phyloP scores from a whole-genome alignment of 2,888 invertebrate species.

The Drosophila borealis region DNA sequence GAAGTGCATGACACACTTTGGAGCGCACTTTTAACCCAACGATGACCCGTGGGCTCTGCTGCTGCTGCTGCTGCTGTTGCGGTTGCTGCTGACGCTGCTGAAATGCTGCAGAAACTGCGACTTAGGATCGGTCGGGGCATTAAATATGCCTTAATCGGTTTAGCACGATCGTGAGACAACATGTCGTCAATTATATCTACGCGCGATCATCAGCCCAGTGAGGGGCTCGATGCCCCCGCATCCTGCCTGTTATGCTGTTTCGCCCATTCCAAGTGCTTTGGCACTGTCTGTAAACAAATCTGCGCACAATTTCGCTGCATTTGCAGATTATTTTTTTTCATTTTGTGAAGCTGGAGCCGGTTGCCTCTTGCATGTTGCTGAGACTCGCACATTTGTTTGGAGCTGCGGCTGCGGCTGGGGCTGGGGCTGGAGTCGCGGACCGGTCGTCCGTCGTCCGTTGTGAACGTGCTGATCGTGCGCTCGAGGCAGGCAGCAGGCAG shows the following conservation, averaged over 20 bases:
- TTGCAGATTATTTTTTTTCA: constrained; percentile 68
- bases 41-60: constrained; percentile 21
- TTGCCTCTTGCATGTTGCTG: constrained; percentile 1
- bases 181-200: constrained; percentile 84
- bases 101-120: constrained; percentile 13
- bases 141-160: constrained; percentile 81
- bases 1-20: constrained; percentile 59
- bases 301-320: constrained; percentile 76
- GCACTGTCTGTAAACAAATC: constrained; percentile 71
- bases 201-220: constrained; percentile 70
- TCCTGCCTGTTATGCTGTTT: not conserved
- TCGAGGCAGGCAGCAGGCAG: constrained; percentile 33
- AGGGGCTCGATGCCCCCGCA: not conserved
- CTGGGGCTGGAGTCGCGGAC: constrained; percentile 11
- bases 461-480: constrained; percentile 84
- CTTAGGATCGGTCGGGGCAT: constrained; percentile 41
- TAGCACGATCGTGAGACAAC: constrained; percentile 84
- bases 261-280: constrained; percentile 52
- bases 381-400: constrained; percentile 52
- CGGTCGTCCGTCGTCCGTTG: constrained; percentile 23
- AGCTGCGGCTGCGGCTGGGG: constrained; percentile 7
- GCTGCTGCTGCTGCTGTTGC: constrained; percentile 5
- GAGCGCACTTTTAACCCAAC: constrained; percentile 35
- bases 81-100: constrained; percentile 20
- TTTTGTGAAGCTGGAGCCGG: constrained; percentile 9